These are phyloP conservation scores for Molanna angustata DNA, from an alignment of 2,888 invertebrate genomes.

Conservation along the genomic window DNA sequence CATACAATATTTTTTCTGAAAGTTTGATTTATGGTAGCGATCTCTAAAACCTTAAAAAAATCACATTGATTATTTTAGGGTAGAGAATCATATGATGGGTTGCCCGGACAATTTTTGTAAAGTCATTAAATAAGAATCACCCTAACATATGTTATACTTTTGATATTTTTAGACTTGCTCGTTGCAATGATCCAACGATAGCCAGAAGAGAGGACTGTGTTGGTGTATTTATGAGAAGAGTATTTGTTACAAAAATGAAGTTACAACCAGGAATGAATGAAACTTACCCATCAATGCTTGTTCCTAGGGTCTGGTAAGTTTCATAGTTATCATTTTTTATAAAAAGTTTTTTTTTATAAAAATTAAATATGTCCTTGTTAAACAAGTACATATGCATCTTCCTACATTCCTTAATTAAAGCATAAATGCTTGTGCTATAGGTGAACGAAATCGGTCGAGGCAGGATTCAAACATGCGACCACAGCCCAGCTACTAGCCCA, in stretches of 20 bases:
- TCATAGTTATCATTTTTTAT: no score
- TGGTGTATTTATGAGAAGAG: conserved; percentile 91
- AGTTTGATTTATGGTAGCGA: not conserved
- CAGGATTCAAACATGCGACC: no score
- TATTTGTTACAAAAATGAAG: conserved; percentile 98
- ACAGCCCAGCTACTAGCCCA: no score
- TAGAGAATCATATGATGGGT: not conserved
- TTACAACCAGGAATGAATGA: conserved; percentile 77
- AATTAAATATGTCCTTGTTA: no score
- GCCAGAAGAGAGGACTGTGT: conserved; percentile 80
- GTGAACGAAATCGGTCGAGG: no score
- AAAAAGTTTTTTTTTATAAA: no score
- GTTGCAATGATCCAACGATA: conserved; percentile 95
- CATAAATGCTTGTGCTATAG: no score
- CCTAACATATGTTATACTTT: no score
- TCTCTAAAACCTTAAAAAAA: not conserved
- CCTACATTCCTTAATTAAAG: no score
- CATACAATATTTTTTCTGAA: not conserved
- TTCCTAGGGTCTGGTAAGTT: conserved; percentile 91
- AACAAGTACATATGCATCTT: no score
- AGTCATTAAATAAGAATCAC: no score
- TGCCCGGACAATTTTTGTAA: no score
- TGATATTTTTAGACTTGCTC: conserved; percentile 66
- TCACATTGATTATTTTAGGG: not conserved
- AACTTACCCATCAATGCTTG: conserved; percentile 90